Conservation (phyloP, 2,797 vertebrate genomes). For the Gymnodraco acuticeps region DNA sequence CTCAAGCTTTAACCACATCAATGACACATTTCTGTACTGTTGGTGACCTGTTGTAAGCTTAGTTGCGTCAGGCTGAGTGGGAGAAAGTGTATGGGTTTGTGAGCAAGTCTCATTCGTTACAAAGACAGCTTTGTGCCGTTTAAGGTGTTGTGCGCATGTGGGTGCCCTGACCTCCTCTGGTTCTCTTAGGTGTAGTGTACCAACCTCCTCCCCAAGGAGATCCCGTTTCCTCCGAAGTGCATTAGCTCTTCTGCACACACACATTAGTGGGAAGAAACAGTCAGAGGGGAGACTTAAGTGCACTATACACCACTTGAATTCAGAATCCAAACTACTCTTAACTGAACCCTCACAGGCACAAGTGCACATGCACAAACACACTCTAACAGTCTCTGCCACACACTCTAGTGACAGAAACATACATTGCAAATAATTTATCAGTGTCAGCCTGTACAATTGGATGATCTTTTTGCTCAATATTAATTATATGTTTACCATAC, state of each 20-base stretch:
- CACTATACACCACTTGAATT: conserved; percentile 83
- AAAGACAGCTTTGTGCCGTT: conserved; percentile 86
- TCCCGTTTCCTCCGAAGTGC: conserved; percentile 97
- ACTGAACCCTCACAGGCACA: conserved; percentile 48
- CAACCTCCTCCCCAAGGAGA: conserved; percentile 97
- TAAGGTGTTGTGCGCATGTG: conserved; percentile 81
- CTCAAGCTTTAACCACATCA: conserved; percentile 34
- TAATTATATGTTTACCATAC: not conserved
- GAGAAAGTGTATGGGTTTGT: conserved; percentile 67
- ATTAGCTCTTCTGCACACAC: conserved; percentile 93
- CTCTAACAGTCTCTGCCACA: conserved; percentile 36
- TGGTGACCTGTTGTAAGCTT: conserved; percentile 52
- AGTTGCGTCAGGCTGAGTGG: conserved; percentile 70
- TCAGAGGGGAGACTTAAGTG: conserved; percentile 83
- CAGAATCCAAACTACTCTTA: conserved; percentile 58
- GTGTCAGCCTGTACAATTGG: not conserved
- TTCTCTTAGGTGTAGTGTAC: conserved; percentile 94
- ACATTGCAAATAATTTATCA: conserved; percentile 30
- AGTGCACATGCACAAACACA: conserved; percentile 34
- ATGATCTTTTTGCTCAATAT: not conserved
- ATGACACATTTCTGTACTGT: conserved; percentile 32
- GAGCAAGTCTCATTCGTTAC: conserved; percentile 71
- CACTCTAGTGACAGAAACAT: conserved; percentile 34
- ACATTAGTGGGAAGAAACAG: conserved; percentile 79
- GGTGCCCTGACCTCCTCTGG: conserved; percentile 84